A percentile compares a stretch with the other conserved stretches of the same genome.
These are phyloP conservation scores for Myanophis thanlyinensis DNA, from an alignment of 2,113 vertebrate genomes.

Conservation along the genomic window DNA sequence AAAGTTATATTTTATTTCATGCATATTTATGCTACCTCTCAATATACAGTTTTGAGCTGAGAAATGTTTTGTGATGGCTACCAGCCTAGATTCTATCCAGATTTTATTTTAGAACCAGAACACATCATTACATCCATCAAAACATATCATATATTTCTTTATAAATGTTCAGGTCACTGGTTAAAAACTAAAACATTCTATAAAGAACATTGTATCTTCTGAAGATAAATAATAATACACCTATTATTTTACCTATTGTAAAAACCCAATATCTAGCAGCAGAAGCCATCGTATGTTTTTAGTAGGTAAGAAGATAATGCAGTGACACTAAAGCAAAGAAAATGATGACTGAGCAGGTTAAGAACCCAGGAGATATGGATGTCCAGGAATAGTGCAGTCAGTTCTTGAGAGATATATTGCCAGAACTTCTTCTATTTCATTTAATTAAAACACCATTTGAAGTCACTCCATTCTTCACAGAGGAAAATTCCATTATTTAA, in stretches of 20 bases:
- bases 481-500: conserved; percentile 58
- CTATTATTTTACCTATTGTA: neutral
- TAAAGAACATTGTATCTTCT: neutral
- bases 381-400: neutral
- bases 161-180: neutral
- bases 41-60: neutral
- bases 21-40: neutral
- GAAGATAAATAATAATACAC: neutral
- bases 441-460: conserved; percentile 55
- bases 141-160: neutral
- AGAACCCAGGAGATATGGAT: neutral
- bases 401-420: conserved; percentile 40
- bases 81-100: neutral
- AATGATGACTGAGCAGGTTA: neutral
- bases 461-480: conserved; percentile 45
- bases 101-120: neutral
- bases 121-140: neutral
- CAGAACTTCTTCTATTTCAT: conserved; percentile 25
- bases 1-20: neutral
- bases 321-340: neutral
- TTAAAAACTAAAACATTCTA: neutral
- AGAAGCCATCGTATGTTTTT: neutral
- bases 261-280: neutral
- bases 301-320: neutral
- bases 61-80: neutral